Conservation (phyloP, 2,113 vertebrate genomes). For the Myanophis thanlyinensis region DNA sequence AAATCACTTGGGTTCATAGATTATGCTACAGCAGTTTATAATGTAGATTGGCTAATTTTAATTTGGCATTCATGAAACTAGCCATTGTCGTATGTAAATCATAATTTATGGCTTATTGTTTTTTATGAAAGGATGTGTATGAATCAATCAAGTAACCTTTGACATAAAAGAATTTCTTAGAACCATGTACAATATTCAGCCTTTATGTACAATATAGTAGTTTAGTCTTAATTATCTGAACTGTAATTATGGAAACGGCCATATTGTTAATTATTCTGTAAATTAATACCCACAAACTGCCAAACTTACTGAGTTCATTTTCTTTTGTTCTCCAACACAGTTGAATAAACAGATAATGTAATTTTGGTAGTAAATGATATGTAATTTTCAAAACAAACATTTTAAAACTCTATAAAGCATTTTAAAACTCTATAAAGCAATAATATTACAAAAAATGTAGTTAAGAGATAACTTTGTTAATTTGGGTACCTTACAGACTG, state of each 20-base stretch:
- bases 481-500: not conserved
- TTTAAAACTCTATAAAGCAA: not conserved
- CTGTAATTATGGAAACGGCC: not conserved
- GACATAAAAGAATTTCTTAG: not conserved
- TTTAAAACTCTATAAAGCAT: not conserved
- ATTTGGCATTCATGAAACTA: not conserved
- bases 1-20: not conserved
- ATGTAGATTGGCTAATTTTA: not conserved
- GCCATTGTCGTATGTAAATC: not conserved
- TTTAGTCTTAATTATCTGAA: not conserved
- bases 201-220: not conserved
- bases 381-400: not conserved
- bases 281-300: slow-evolving; percentile 6
- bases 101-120: not conserved
- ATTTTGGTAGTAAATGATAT: not conserved
- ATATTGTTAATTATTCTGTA: slow-evolving; percentile 26
- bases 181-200: not conserved
- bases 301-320: slow-evolving; percentile 13
- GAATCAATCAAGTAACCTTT: not conserved
- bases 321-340: not conserved
- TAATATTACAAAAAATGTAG: not conserved
- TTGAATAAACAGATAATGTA: not conserved
- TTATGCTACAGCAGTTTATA: not conserved
- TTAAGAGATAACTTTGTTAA: not conserved
- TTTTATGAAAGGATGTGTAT: not conserved